Evolutionary conservation across 2,113 vertebrate genomes (phyloP), one percentile per base, ranked within the genome.

Genomic region (Polypterus senegalus): DNA sequence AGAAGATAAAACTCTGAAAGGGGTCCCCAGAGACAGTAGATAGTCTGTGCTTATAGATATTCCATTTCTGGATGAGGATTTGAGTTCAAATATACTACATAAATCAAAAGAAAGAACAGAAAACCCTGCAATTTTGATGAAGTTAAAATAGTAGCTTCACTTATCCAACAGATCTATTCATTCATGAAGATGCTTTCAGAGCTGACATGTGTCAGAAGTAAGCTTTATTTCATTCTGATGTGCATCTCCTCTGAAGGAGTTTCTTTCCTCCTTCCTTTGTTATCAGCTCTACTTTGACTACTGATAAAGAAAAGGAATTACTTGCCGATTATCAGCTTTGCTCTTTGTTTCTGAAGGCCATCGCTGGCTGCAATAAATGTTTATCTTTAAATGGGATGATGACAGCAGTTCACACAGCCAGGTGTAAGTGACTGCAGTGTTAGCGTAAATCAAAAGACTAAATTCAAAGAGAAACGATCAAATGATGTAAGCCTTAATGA

Each of bases 291-390:
- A 8, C 72, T 65, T 47, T 3, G n/a, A 65, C 70, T 57, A 74
- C 68, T 75, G 82, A 88, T 86, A 86, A 81, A 76, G 75, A 78
- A 7, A 3, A 58, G 56, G 77, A 86, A 83, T 85, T 74, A 81
- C 79, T 82, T 69, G 69, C 73, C 75, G 69, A 75, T 81, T 86
- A 84, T 88, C 83, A 80, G 77, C 76, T 79, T 77, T 63, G 46
- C 49, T 59, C 78, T 79, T 45, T 72, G 78, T 78, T 80, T 71
- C 78, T 72, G 83, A 80, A 67, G 67, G 71, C 69, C 63, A 64
- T 66, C 68, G 74, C 74, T 73, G 79, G 9, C 7, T 45, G 8
- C 27, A 77, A 79, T 75, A 80, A 85, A 69, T 68, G 69, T 77
- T 85, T 86, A 86, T 86, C 82, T 78, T 69, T 3, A 27, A 5